Base-by-base conservation (phyloP, 2,113 vertebrate genomes). In the Oryzias melastigma region DNA sequence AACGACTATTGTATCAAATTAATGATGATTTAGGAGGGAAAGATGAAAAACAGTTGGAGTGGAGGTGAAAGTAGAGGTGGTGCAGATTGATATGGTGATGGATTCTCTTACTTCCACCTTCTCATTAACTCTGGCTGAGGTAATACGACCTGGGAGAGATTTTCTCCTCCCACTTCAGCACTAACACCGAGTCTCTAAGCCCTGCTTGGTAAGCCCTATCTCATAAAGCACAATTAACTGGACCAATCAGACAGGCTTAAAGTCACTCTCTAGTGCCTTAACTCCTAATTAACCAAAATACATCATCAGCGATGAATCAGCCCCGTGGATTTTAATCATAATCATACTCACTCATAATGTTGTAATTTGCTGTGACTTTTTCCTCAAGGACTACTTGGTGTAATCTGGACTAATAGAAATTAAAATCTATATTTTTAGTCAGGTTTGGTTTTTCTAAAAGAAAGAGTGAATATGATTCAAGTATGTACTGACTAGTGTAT, bases 151-250 rank as follows among this genome's bases (percentile, higher is more conserved):
- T 80, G 85, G 73, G 77, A 88, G 86, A 89, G 86, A 87, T 90
- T 82, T 89, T 70, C 81, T 83, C 84, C 85, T 85, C 85, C 85
- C 84, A 82, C 88, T 89, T 84, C 87, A 81, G 85, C 76, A 75
- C 84, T 80, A 77, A 84, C 85, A 78, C 77, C 17, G 77, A 81
- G 73, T 85, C 82, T 78, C 84, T 83, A 87, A 88, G 72, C 84
- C 84, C 78, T 75, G 76, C 75, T 53, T 60, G 79, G 62, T 82
- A 89, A 86, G 81, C 86, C 79, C 84, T 49, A 65, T 82, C 86
- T 90, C 83, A 89, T 90, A 90, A 89, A 90, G 85, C 85, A 91
- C 90, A 92, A 91, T 90, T 91, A 92, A 91, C 87, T 88, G 88
- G 84, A 87, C 89, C 90, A 91, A 91, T 92, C 91, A 91, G 85